Percentiles rank a stretch among this genome's conserved stretches.
phyloP scores from a whole-genome alignment of 2,113 vertebrate genomes.

The Quiscalus mexicanus region DNA sequence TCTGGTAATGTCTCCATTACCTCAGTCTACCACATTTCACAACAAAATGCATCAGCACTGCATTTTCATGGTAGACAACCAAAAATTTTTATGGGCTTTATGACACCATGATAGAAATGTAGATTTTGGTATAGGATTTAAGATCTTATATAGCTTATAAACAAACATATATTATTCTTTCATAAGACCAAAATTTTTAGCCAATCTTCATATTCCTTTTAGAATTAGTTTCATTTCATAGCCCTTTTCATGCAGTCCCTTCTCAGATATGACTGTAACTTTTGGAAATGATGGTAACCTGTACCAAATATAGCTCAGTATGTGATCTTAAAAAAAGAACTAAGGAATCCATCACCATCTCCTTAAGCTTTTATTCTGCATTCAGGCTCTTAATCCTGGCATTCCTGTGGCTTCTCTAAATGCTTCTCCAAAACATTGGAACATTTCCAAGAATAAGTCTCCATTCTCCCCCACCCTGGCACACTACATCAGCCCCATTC shows the following conservation, averaged over 20 bases:
- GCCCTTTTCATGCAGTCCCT: constrained; percentile 25
- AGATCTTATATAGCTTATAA: constrained; percentile 29
- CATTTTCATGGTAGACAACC: constrained; percentile 57
- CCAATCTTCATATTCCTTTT: constrained; percentile 32
- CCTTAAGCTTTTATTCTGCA: constrained; percentile 48
- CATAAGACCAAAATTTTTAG: constrained; percentile 47
- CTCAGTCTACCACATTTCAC: constrained; percentile 51
- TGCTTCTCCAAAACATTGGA: constrained; percentile 40
- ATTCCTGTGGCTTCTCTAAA: constrained; percentile 65
- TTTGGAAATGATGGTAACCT: constrained; percentile 10
- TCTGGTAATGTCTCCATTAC: constrained; percentile 20
- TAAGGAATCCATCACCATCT: constrained; percentile 65
- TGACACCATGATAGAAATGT: constrained; percentile 52
- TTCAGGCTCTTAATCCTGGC: constrained; percentile 20
- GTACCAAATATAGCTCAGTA: not conserved
- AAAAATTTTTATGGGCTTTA: constrained; percentile 43
- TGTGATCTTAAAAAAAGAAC: constrained; percentile 41
- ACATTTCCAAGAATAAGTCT: constrained; percentile 56
- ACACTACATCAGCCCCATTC: not conserved
- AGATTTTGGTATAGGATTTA: constrained; percentile 50
- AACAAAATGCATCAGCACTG: constrained; percentile 63
- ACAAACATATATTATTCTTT: not conserved
- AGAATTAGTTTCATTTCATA: constrained; percentile 32
- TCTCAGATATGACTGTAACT: not conserved
- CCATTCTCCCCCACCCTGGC: not conserved